Base-by-base conservation (phyloP, 2,113 vertebrate species). In the Serilophus lunatus region DNA sequence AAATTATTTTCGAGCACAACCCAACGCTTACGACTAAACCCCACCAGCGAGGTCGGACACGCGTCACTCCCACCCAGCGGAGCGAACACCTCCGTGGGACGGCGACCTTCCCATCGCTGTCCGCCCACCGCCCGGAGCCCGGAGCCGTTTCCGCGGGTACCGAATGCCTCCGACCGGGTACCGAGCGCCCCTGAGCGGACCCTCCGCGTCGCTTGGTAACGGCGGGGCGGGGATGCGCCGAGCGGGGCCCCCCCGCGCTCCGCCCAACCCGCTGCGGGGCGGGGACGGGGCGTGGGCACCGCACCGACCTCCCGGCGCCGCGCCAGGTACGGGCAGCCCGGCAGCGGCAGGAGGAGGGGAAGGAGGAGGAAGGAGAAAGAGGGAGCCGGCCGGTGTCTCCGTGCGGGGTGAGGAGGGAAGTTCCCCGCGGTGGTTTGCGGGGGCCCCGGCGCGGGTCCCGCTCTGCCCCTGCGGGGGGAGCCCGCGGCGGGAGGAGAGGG, bases 151-250 rank as follows among this genome's bases (percentile, higher is more conserved):
- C n/a, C n/a, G n/a, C n/a, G n/a, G n/a, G n/a, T n/a, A n/a, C n/a
- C n/a, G n/a, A n/a, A n/a, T n/a, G n/a, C n/a, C n/a, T n/a, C n/a
- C 14, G 40, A 10, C 40, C 40, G 40, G 40, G 40, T 42, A 51
- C 81, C 69, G 12, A 86, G 81, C 75, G 79, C 95, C 81, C 95
- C 28, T 95, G 96, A 6, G 33, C 50, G 10, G 56, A 95, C 94
- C 90, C 78, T 9, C 25, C 76, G 65, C 91, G 98, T 98, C 97
- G 92, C 98, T 70, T 59, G 71, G 98, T 97, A 97, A 98, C 98
- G 53, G 74, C 66, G 93, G 53, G 77, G 90, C 91, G 87, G 97
- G 97, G 50, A 65, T 47, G 69, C 59, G 42, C 75, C 82, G 18
- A 78, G 7, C 49, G 91, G 28, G 76, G 91, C 95, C 57, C 35